These are phyloP conservation scores for Heliconius eleuchia DNA, from an alignment of 1,140 invertebrate genomes.

Conservation along the genomic window DNA sequence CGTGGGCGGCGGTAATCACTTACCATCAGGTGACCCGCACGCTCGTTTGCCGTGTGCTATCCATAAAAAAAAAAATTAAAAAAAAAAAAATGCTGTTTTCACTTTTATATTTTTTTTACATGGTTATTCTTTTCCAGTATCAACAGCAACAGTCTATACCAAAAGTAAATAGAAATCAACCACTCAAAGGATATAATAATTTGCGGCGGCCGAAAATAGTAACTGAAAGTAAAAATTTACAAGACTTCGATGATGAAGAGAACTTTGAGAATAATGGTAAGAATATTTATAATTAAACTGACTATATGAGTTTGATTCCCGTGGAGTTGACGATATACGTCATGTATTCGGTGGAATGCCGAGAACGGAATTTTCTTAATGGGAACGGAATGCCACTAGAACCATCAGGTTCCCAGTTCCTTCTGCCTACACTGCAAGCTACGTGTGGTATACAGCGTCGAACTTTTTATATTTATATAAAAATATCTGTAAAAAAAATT, in stretches of 20 bases:
- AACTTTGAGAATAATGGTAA: neutral
- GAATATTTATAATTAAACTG: neutral
- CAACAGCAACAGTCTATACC: neutral
- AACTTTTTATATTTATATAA: no score
- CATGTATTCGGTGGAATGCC: neutral
- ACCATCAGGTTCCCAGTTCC: no score
- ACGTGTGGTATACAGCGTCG: neutral
- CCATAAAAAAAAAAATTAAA: no score
- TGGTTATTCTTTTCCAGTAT: neutral
- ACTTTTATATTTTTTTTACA: no score
- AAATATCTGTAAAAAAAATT: neutral
- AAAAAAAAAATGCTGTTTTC: no score
- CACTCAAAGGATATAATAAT: neutral
- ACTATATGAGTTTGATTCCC: neutral
- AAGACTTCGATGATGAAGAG: neutral
- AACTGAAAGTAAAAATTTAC: neutral
- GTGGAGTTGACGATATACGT: neutral
- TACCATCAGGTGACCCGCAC: no score
- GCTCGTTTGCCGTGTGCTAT: no score
- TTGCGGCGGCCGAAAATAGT: neutral
- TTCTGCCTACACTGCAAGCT: neutral
- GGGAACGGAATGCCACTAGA: no score
- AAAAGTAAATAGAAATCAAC: slow-evolving; percentile 4
- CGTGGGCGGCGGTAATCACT: no score
- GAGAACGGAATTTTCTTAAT: neutral